Percentiles rank a stretch among this genome's conserved stretches.
phyloP scores from a whole-genome alignment of 2,797 vertebrate species.

The Cynopterus sphinx region DNA sequence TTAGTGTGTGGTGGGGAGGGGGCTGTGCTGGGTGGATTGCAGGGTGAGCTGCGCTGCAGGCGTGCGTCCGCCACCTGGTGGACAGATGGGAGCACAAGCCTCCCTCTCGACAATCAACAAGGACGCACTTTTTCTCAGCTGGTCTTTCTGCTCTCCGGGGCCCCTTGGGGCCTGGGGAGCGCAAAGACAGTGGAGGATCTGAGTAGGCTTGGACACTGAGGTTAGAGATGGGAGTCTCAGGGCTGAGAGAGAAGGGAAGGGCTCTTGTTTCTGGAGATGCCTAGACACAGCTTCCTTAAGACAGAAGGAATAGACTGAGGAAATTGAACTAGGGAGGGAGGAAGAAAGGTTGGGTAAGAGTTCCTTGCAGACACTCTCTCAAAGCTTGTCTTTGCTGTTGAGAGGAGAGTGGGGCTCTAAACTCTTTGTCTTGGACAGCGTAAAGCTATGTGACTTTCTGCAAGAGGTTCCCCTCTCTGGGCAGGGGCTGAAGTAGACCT shows the following conservation, averaged over 20 bases:
- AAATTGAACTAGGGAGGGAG: not conserved
- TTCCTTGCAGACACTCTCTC: not conserved
- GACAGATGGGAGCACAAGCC: not conserved
- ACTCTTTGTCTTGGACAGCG: not conserved
- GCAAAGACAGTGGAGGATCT: not conserved
- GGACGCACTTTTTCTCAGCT: not conserved
- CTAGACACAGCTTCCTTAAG: not conserved
- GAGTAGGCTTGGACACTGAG: not conserved
- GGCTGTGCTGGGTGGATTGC: not conserved
- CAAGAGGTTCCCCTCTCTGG: not conserved
- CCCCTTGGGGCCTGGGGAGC: not conserved
- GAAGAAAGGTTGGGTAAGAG: not conserved
- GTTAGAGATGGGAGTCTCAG: not conserved
- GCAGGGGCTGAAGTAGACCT: not conserved
- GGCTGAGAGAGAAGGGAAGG: not conserved
- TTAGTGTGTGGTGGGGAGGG: not conserved
- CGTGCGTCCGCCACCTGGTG: slow-evolving; percentile 66
- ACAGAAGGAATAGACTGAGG: not conserved
- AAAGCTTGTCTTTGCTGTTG: not conserved
- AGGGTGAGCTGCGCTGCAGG: not conserved
- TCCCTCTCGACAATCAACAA: not conserved
- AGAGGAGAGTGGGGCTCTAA: not conserved
- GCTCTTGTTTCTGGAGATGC: not conserved
- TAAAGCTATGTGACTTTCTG: not conserved
- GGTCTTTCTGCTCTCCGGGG: not conserved